phyloP scores from a whole-genome alignment of 2,797 vertebrate genomes.

The Lepus townsendii region DNA sequence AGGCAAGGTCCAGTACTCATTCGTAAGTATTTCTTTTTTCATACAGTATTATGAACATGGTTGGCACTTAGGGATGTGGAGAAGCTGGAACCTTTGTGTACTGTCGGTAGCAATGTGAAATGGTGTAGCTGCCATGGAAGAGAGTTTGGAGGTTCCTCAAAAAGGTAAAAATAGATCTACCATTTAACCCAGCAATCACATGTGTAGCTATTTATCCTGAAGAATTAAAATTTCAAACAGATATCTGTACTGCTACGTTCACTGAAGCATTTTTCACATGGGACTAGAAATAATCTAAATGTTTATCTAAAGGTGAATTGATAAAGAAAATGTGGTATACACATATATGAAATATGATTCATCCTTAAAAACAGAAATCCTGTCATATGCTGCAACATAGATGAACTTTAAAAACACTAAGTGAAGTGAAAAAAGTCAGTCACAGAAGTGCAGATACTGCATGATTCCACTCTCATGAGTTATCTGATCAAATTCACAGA shows the following conservation, averaged over 20 bases:
- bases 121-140: too few species aligned
- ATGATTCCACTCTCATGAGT: background rate
- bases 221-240: constrained; percentile 4
- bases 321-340: background rate
- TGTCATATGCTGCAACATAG: background rate
- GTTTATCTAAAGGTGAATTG: background rate
- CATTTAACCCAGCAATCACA: background rate
- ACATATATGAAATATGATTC: background rate
- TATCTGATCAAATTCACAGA: background rate
- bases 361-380: constrained; percentile 26
- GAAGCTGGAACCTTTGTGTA: background rate
- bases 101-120: background rate
- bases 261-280: too few species aligned
- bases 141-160: too few species aligned
- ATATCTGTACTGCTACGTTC: background rate
- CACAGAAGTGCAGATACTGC: background rate
- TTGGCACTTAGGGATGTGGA: background rate
- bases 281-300: background rate
- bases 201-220: background rate
- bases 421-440: background rate
- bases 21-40: background rate
- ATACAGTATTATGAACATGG: background rate
- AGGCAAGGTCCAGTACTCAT: background rate
- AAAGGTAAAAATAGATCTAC: background rate
- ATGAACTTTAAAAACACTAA: background rate